A percentile compares a stretch with the other conserved stretches of the same genome.
Conservation (phyloP, 2,888 invertebrate species). For the Leucozona laternaria region DNA sequence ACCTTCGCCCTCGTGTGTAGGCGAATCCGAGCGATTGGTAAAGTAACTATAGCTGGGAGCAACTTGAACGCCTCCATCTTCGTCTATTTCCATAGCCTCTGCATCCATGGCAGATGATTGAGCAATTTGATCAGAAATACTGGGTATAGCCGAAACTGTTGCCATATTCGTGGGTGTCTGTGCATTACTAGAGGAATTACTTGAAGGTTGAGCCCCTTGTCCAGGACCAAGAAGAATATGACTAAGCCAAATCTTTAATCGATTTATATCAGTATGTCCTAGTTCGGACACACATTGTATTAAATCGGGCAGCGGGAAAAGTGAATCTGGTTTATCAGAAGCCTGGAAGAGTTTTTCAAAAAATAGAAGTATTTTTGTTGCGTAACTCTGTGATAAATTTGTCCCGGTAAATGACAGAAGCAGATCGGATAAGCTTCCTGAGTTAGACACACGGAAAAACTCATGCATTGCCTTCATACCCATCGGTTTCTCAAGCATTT, state of each 20-base stretch:
- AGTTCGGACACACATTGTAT: constrained; percentile 88
- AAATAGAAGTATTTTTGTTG: constrained; percentile 91
- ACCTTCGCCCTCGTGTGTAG: constrained; percentile 79
- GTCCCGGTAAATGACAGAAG: constrained; percentile 92
- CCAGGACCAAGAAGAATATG: constrained; percentile 87
- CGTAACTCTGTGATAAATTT: constrained; percentile 88
- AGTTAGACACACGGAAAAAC: constrained; percentile 89
- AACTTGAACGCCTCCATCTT: constrained; percentile 82
- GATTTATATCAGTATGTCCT: constrained; percentile 87
- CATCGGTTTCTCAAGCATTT: constrained; percentile 91
- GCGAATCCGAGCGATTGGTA: constrained; percentile 84
- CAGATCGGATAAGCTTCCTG: constrained; percentile 90
- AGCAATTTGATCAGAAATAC: constrained; percentile 82
- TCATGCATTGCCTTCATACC: constrained; percentile 92
- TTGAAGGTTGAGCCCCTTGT: constrained; percentile 81
- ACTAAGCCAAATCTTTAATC: constrained; percentile 87
- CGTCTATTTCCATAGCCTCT: constrained; percentile 84
- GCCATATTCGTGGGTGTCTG: constrained; percentile 85
- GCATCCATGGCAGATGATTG: constrained; percentile 79
- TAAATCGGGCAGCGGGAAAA: constrained; percentile 87
- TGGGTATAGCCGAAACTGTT: constrained; percentile 83
- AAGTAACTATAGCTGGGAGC: constrained; percentile 83
- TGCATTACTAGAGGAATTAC: constrained; percentile 84
- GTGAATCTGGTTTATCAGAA: constrained; percentile 87
- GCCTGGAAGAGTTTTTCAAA: constrained; percentile 89